Evolutionary conservation across 2,113 vertebrate genomes (phyloP), one percentile per base, ranked within the genome.

Genomic region (Atherinomorus stipes): DNA sequence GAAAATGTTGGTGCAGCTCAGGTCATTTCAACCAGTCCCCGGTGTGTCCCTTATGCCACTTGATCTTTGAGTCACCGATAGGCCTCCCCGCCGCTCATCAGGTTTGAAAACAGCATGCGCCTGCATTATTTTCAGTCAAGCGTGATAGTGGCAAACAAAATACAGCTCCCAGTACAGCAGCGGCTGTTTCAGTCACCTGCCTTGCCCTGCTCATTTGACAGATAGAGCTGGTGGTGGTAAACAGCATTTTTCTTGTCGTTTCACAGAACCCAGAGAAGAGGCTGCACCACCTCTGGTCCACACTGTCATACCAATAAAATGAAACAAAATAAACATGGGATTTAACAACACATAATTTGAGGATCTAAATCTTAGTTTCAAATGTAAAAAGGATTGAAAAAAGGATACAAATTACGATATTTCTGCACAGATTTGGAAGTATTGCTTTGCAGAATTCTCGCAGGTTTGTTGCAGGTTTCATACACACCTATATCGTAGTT

Each of bases 51-150:
- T 44, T 74, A 47, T 9, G 2, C 66, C 42, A 64, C 64, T 83
- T 89, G 70, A 81, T 83, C 82, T 75, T 70, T 37, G 58, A 78
- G 76, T 62, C 78, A 87, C 57, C 75, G 60, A 79, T 66, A 67
- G 64, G 40, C 59, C 50, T 66, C 81, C 66, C 44, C 28, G 64
- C 66, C 53, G 82, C 76, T 80, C 76, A 63, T 78, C 73, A 67
- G 73, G 59, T 64, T 60, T 64, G 53, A 82, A 74, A 86, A 85
- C 73, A 84, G 81, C 80, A 83, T 90, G 84, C 80, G 81, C 83
- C 82, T 88, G 83, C 84, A 86, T 74, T 70, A 22, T 89, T 80
- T 79, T 54, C 52, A 11, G 49, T 25, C 9, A 67, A 80, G 72
- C 53, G 4, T 37, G 65, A 68, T 62, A 80, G 64, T 76, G 67